Percentiles rank a stretch among this genome's conserved stretches.
Evolutionary conservation across 2,888 invertebrate species (phyloP).

Genomic region (Acheta domesticus): DNA sequence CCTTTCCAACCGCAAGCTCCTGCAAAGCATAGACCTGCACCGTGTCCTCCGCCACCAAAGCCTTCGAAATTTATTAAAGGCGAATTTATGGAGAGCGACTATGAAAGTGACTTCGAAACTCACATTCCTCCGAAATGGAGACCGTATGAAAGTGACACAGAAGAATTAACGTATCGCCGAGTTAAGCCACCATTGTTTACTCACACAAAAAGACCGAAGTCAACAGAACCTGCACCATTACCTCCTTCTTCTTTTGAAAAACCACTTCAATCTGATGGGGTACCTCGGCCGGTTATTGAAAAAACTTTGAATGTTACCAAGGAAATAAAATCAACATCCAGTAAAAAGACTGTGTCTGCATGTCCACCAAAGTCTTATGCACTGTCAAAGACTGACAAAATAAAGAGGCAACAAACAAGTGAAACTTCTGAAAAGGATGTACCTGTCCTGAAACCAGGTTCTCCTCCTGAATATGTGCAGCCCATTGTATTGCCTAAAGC

Average conservation of each 20-base stretch:
- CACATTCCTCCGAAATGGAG: conserved; percentile 54
- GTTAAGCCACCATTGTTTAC: conserved; percentile 52
- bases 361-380: conserved; percentile 36
- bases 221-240: conserved; percentile 55
- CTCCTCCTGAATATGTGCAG: conserved; percentile 47
- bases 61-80: conserved; percentile 58
- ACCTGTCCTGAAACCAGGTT: conserved; percentile 48
- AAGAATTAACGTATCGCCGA: conserved; percentile 57
- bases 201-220: conserved; percentile 50
- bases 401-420: conserved; percentile 31
- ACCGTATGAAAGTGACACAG: conserved; percentile 61
- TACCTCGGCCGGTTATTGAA: conserved; percentile 41
- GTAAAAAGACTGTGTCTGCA: neutral
- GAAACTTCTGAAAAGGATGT: conserved; percentile 39
- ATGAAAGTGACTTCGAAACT: conserved; percentile 63
- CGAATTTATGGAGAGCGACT: conserved; percentile 61
- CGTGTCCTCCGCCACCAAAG: conserved; percentile 54
- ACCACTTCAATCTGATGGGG: conserved; percentile 49
- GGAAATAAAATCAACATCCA: conserved; percentile 25
- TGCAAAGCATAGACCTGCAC: conserved; percentile 47
- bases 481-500: conserved; percentile 39
- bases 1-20: conserved; percentile 50
- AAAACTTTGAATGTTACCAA: conserved; percentile 29
- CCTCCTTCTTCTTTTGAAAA: conserved; percentile 57
- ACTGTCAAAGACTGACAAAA: conserved; percentile 39